Percentiles rank a stretch among this genome's conserved stretches.
These are phyloP conservation scores for Cyclophora punctaria DNA, from an alignment of 2,888 invertebrate species.

Conservation along the genomic window DNA sequence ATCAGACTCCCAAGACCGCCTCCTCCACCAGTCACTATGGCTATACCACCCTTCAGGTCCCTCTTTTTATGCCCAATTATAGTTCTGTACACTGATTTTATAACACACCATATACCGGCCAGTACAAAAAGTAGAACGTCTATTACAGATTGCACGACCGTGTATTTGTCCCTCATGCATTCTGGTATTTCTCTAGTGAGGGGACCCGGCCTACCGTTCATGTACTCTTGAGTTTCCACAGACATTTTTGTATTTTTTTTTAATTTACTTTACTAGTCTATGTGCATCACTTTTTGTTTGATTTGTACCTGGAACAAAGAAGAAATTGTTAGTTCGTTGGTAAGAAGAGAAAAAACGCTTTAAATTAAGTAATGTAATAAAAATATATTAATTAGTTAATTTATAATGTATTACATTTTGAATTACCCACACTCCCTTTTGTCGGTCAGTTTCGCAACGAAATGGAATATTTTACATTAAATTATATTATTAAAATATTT, in stretches of 20 bases:
- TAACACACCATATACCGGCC: slow-evolving; percentile 58
- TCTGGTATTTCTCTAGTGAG: slow-evolving; percentile 65
- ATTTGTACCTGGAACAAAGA: slow-evolving; percentile 32
- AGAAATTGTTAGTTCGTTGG: not conserved
- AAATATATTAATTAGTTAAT: too few species aligned
- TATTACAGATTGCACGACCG: slow-evolving; percentile 69
- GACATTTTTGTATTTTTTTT: slow-evolving; percentile 38
- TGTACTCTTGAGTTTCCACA: slow-evolving; percentile 56
- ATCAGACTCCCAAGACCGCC: slow-evolving; percentile 88
- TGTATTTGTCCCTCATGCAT: slow-evolving; percentile 65
- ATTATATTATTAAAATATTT: too few species aligned
- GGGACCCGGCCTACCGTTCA: slow-evolving; percentile 60
- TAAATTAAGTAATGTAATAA: too few species aligned
- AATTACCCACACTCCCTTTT: too few species aligned
- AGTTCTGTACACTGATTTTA: slow-evolving; percentile 76
- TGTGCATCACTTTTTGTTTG: slow-evolving; percentile 34
- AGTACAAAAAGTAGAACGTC: slow-evolving; percentile 75
- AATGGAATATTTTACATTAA: too few species aligned
- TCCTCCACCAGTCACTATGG: slow-evolving; percentile 92
- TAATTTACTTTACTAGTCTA: slow-evolving; percentile 17
- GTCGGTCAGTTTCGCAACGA: too few species aligned
- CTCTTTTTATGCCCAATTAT: slow-evolving; percentile 79
- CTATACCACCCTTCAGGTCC: slow-evolving; percentile 83
- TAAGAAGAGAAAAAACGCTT: too few species aligned
- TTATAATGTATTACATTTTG: too few species aligned